Percentiles rank a stretch among this genome's conserved stretches.
phyloP scores from a whole-genome alignment of 2,888 invertebrate genomes.

The Resseliella maxima region DNA sequence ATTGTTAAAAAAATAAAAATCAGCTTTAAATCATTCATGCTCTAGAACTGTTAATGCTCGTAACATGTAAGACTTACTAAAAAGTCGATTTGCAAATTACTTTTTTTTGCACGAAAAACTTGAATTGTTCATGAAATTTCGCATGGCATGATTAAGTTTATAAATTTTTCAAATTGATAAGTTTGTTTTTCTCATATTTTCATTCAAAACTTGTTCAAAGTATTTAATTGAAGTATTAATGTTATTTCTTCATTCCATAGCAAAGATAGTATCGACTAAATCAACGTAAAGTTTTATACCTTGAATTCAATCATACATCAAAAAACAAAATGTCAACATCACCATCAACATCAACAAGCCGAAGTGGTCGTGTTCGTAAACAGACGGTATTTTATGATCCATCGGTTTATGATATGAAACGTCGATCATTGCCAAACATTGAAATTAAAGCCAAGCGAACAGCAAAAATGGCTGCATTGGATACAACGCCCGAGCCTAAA shows the following conservation, averaged over 20 bases:
- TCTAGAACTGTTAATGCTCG: background rate
- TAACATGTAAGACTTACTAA: background rate
- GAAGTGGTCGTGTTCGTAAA: constrained; percentile 37
- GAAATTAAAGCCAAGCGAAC: background rate
- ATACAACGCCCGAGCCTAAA: background rate
- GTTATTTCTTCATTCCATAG: too few relatives aligned
- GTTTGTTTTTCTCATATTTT: too few relatives aligned
- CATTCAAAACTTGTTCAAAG: too few relatives aligned
- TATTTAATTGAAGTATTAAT: too few relatives aligned
- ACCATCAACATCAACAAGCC: background rate
- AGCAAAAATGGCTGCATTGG: background rate
- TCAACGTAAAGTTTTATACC: too few relatives aligned
- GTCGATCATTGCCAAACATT: constrained; percentile 5
- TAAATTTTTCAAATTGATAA: too few relatives aligned
- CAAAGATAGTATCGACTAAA: too few relatives aligned
- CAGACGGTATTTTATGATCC: constrained; percentile 28
- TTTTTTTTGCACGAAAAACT: too few relatives aligned
- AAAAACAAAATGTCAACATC: background rate
- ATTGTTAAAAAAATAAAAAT: background rate
- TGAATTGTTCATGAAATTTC: too few relatives aligned
- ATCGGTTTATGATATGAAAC: background rate
- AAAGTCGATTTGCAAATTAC: too few relatives aligned
- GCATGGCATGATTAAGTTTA: too few relatives aligned
- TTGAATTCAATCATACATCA: too few relatives aligned
- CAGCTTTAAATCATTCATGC: background rate